phyloP scores from a whole-genome alignment of 2,113 vertebrate species.

The Neogobius melanostomus region DNA sequence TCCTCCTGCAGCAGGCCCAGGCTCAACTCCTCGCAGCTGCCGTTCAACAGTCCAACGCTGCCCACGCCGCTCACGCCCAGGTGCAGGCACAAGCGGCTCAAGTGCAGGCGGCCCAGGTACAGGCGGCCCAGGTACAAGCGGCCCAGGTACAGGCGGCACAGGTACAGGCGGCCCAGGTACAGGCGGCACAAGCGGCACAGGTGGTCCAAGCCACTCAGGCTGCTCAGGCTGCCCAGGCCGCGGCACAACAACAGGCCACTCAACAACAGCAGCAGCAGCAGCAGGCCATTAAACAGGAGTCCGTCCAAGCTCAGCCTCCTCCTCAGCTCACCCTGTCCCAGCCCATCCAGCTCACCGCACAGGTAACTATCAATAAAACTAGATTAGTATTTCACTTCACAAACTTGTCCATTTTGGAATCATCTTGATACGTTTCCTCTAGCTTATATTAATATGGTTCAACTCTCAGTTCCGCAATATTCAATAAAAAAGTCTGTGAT shows the following conservation, averaged over 20 bases:
- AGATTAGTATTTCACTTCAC: neutral
- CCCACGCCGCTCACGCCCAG: constrained; percentile 76
- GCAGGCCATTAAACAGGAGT: constrained; percentile 63
- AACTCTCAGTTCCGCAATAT: too few species aligned
- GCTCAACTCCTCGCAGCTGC: constrained; percentile 89
- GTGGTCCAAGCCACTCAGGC: constrained; percentile 79
- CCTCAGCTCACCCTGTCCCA: constrained; percentile 84
- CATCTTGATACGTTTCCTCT: too few species aligned
- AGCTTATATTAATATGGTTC: too few species aligned
- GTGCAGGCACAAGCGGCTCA: constrained; percentile 20
- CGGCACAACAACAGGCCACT: constrained; percentile 68
- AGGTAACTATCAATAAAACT: constrained; percentile 70
- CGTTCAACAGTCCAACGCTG: constrained; percentile 84
- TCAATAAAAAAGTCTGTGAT: too few species aligned
- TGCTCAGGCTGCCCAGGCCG: constrained; percentile 45
- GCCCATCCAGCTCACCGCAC: constrained; percentile 91
- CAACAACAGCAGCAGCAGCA: constrained; percentile 64
- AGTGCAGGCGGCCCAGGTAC: neutral
- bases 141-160: constrained; percentile 50
- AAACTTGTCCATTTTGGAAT: too few species aligned
- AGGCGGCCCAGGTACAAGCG: constrained; percentile 32
- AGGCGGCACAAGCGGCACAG: constrained; percentile 3
- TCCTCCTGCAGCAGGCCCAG: constrained; percentile 89
- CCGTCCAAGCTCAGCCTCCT: constrained; percentile 72
- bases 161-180: neutral